These are phyloP conservation scores for Fopius arisanus DNA, from an alignment of 1,140 invertebrate species.

Conservation along the genomic window DNA sequence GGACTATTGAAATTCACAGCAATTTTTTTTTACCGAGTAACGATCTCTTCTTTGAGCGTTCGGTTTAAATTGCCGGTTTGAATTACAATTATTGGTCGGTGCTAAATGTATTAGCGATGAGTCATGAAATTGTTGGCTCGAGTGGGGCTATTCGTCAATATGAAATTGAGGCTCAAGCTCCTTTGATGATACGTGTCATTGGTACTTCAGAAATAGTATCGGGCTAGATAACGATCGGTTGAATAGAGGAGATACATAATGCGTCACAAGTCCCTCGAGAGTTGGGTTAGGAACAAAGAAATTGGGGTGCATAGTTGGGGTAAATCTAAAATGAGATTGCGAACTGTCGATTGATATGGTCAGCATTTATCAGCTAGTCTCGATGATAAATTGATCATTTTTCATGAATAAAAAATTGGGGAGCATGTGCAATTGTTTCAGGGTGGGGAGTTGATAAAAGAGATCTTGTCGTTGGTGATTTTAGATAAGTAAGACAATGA, in stretches of 20 bases:
- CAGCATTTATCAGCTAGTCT: background rate
- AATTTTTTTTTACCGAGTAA: too few relatives aligned
- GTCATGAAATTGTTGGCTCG: background rate
- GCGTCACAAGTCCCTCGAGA: slow-evolving; percentile 42
- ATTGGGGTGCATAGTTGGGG: background rate
- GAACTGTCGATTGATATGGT: background rate
- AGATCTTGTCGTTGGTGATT: too few relatives aligned
- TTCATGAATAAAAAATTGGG: background rate
- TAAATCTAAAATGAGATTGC: background rate
- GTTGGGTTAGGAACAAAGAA: background rate
- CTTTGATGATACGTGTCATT: slow-evolving; percentile 36
- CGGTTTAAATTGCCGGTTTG: too few relatives aligned
- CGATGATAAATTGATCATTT: background rate
- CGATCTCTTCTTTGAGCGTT: too few relatives aligned
- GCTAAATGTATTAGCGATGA: background rate
- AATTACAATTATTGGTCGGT: too few relatives aligned
- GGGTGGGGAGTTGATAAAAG: slow-evolving; percentile 16
- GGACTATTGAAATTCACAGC: too few relatives aligned
- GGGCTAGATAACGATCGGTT: slow-evolving; percentile 59
- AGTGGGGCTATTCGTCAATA: background rate
- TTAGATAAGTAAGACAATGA: too few relatives aligned
- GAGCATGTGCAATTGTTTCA: too few relatives aligned
- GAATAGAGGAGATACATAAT: slow-evolving; percentile 50
- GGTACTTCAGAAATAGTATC: slow-evolving; percentile 37
- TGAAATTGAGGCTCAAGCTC: background rate